phyloP scores from a whole-genome alignment of 1,140 invertebrate species.

The Drosophila miranda region DNA sequence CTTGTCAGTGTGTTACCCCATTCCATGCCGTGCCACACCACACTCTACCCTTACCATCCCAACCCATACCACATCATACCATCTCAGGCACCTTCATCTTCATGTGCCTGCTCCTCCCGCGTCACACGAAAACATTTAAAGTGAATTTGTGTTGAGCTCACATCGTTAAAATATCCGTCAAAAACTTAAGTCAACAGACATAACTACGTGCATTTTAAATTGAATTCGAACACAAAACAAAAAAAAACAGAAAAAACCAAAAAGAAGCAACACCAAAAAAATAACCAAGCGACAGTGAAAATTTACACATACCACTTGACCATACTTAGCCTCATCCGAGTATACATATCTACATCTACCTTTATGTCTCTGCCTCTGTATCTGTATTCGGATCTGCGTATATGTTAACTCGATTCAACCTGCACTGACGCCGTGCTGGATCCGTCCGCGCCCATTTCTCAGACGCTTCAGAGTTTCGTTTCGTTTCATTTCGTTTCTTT shows the following conservation, averaged over 20 bases:
- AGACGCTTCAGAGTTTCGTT: constrained; percentile 37
- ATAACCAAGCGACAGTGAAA: constrained; percentile 74
- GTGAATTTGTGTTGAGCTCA: constrained; percentile 82
- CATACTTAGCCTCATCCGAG: constrained; percentile 46
- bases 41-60: neutral
- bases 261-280: constrained; percentile 47
- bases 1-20: constrained; percentile 51
- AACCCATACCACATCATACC: neutral
- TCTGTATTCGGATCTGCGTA: constrained; percentile 6
- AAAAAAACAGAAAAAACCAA: constrained; percentile 20
- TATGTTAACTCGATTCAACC: constrained; percentile 65
- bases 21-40: constrained; percentile 4
- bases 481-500: constrained; percentile 16
- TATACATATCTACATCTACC: constrained; percentile 2
- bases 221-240: constrained; percentile 73
- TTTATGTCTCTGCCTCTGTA: constrained; percentile 10
- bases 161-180: constrained; percentile 82
- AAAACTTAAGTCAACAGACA: constrained; percentile 82
- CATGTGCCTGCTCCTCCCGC: constrained; percentile 1
- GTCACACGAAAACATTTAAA: constrained; percentile 69
- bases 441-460: constrained; percentile 69
- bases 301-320: constrained; percentile 67
- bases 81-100: neutral
- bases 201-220: constrained; percentile 82
- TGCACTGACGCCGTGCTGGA: constrained; percentile 30